These are phyloP conservation scores for Nothocercus nigrocapillus DNA, from an alignment of 2,113 vertebrate genomes.

Conservation along the genomic window DNA sequence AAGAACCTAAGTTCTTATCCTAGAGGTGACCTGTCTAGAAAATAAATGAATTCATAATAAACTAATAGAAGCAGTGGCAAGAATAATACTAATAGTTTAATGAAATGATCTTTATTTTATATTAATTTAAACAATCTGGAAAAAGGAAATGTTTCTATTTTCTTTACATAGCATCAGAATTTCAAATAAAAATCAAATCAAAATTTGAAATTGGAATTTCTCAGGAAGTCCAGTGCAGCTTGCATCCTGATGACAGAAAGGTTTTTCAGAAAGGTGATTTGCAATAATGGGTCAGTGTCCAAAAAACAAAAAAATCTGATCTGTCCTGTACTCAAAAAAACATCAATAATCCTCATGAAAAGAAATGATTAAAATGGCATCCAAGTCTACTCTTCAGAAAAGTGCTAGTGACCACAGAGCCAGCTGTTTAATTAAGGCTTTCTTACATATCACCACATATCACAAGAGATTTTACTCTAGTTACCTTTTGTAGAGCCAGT, in stretches of 20 bases:
- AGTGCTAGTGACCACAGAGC: not conserved
- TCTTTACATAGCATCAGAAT: not conserved
- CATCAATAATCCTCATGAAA: not conserved
- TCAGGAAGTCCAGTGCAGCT: not conserved
- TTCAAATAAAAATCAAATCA: not conserved
- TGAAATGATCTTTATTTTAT: not conserved
- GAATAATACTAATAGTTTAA: not conserved
- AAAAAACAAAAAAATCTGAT: not conserved
- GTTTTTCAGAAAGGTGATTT: not conserved
- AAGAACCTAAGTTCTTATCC: not conserved
- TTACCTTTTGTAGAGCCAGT: not conserved
- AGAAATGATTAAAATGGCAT: not conserved
- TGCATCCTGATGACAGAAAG: not conserved
- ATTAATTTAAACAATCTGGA: not conserved
- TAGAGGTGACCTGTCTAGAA: not conserved
- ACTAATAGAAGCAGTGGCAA: not conserved
- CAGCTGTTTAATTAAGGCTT: not conserved
- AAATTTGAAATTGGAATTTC: not conserved
- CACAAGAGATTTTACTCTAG: too few species aligned
- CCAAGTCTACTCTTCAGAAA: not conserved
- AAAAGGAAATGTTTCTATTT: not conserved
- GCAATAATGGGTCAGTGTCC: not conserved
- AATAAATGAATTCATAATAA: not conserved
- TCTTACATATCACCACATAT: not conserved
- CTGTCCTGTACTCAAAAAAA: not conserved